Evolutionary conservation across 2,797 vertebrate species (phyloP), one percentile per base, ranked within the genome.

Genomic region (Apogon talboti): DNA sequence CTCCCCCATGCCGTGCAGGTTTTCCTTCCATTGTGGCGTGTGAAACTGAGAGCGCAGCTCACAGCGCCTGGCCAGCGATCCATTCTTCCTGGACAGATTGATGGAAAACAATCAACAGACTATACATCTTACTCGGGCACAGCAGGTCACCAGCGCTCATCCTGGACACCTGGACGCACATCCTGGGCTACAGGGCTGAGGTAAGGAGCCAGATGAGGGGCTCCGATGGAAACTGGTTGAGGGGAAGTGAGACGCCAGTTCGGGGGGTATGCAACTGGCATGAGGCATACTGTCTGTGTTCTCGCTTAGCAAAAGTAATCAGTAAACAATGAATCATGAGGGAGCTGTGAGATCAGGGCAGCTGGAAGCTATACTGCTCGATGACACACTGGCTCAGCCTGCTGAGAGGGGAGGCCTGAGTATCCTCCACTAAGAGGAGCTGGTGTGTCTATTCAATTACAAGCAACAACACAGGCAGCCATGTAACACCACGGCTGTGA

Each of bases 1-100:
- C 73, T 74, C 90, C 94, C 94, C 93, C 94, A 92, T 94, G 93
- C 94, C 90, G 94, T 81, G 93, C 92, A 92, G 94, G 84, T 94
- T 94, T 97, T 97, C 96, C 96, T 95, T 93, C 94, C 91, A 98
- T 98, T 98, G 96, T 98, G 92, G 94, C 90, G 91, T 78, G 89
- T 78, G 92, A 96, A 96, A 96, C 95, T 93, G 95, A 96, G 96
- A 95, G 93, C 93, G 91, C 89, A 89, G 94, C 94, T 96, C 93
- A 93, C 95, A 95, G 94, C 92, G 93, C 92, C 95, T 92, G 92
- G 93, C 93, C 95, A 95, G 95, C 92, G 91, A 95, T 96, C 95
- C 95, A 94, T 94, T 96, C 95, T 97, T 97, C 96, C 96, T 96
- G 96, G 93, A 95, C 94, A 95, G 87, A 96, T 95, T 96, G 85